Evolutionary conservation across 1,140 invertebrate species (phyloP).

Genomic region (Saccostrea glomerata): DNA sequence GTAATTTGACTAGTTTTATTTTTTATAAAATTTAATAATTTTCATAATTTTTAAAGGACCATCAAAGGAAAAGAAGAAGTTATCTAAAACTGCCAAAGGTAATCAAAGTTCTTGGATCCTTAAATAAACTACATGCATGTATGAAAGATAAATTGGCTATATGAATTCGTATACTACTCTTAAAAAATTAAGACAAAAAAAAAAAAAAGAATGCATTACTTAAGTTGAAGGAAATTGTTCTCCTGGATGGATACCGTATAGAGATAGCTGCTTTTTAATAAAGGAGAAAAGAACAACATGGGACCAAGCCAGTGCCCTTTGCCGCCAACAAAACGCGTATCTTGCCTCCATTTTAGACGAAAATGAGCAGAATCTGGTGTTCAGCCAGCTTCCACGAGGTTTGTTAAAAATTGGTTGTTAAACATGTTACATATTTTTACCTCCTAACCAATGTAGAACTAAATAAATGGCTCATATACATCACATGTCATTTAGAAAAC

Average conservation of each 20-base stretch:
- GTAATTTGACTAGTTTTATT: not conserved
- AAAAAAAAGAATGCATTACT: not conserved
- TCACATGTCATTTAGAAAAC: no score
- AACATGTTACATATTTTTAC: no score
- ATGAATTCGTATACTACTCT: not conserved
- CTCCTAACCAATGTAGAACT: no score
- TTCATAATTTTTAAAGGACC: not conserved
- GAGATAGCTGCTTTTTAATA: not conserved
- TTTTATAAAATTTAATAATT: not conserved
- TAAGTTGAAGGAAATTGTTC: not conserved
- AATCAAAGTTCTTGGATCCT: not conserved
- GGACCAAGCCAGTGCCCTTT: not conserved
- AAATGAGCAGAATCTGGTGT: not conserved
- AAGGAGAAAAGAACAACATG: not conserved
- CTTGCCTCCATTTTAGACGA: not conserved
- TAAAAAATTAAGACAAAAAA: not conserved
- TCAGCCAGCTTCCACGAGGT: not conserved
- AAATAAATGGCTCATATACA: no score
- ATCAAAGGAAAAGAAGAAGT: not conserved
- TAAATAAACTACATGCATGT: no score
- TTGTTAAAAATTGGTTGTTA: not conserved
- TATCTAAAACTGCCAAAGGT: not conserved
- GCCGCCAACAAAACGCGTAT: not conserved
- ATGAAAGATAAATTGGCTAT: no score
- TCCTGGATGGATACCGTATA: not conserved